Evolutionary conservation across 2,888 invertebrate species (phyloP).

Genomic region (Eupithecia centaureata): DNA sequence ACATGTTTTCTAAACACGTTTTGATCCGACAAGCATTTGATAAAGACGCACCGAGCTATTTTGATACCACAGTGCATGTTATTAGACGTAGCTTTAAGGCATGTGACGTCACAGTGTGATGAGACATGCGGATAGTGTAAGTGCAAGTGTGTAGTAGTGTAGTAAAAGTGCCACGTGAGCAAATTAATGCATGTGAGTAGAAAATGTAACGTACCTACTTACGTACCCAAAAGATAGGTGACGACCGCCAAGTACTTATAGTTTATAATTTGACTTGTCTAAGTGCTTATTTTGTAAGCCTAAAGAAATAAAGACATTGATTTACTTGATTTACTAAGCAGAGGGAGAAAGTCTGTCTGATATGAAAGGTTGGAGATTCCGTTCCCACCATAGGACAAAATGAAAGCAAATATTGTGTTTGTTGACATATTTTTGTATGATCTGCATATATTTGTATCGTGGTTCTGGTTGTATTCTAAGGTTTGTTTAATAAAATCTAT

Average conservation of each 20-base stretch:
- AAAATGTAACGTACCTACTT: no score
- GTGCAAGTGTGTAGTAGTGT: no score
- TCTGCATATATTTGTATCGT: no score
- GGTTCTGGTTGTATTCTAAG: no score
- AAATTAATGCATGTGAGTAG: conserved; percentile 23
- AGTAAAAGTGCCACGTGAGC: conserved; percentile 21
- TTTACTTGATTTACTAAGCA: no score
- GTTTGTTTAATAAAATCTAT: no score
- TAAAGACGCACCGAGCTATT: not conserved
- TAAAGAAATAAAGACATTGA: no score
- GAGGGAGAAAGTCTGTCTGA: not conserved
- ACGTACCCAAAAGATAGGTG: not conserved
- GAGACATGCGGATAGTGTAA: no score
- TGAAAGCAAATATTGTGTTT: not conserved
- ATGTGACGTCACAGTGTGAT: not conserved
- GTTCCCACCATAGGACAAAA: not conserved
- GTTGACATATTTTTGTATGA: no score
- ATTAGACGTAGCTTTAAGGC: not conserved
- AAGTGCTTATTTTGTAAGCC: no score
- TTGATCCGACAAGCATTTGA: not conserved
- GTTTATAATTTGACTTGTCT: no score
- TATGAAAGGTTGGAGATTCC: not conserved
- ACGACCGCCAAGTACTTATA: no score
- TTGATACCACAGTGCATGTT: not conserved
- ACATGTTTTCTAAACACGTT: not conserved